Conservation (phyloP, 2,113 vertebrate species). For the Athene cunicularia region DNA sequence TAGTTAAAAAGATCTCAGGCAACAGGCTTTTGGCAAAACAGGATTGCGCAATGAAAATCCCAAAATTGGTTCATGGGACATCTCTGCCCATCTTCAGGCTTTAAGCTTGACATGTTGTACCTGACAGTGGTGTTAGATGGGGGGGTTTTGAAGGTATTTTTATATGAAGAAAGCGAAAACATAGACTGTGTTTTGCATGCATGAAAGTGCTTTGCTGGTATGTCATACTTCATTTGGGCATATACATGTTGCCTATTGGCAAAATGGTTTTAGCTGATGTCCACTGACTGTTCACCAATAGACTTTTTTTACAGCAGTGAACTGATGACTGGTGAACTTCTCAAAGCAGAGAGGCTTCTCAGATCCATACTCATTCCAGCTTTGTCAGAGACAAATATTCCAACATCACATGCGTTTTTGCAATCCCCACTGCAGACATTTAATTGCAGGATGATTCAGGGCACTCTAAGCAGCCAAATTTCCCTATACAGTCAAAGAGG, state of each 20-base stretch:
- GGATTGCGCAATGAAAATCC: background rate
- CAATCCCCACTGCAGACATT: background rate
- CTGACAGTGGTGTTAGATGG: background rate
- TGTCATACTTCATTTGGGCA: background rate
- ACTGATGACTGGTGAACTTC: background rate
- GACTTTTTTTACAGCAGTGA: background rate
- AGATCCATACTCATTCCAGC: background rate
- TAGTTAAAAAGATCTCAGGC: background rate
- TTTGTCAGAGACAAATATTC: slow-evolving; percentile 12
- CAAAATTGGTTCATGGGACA: background rate
- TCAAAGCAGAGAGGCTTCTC: background rate
- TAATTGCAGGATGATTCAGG: slow-evolving; percentile 62
- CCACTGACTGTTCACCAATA: background rate
- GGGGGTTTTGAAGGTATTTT: background rate
- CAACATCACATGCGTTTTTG: background rate
- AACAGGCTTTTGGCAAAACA: background rate
- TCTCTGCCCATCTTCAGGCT: background rate
- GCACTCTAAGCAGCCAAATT: slow-evolving; percentile 15
- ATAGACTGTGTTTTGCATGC: background rate
- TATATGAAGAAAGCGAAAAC: background rate
- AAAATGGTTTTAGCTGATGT: background rate
- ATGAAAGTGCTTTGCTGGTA: background rate
- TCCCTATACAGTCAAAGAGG: slow-evolving; percentile 9
- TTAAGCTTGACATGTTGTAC: background rate
- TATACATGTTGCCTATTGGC: background rate